Evolutionary conservation across 1,140 invertebrate genomes (phyloP).

Genomic region (Oedothorax gibbosus): DNA sequence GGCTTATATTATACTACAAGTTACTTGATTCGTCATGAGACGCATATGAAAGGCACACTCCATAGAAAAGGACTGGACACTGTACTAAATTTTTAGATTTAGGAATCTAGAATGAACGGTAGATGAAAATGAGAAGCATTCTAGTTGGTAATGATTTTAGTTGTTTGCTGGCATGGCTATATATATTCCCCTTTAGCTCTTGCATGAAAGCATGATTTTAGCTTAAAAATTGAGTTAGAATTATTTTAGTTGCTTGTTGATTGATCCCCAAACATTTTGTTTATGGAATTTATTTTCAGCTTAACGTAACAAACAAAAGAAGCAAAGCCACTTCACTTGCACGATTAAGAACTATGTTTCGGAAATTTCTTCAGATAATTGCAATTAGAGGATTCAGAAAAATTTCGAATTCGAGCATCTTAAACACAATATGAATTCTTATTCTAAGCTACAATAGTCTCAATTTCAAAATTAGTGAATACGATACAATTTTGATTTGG

Average conservation of each 20-base stretch:
- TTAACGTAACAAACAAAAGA: background rate
- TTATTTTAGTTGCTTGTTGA: slow-evolving; percentile 56
- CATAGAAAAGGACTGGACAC: slow-evolving; percentile 52
- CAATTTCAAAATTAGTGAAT: too few species aligned
- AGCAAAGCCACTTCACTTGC: background rate
- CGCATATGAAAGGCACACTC: background rate
- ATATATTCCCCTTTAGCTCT: slow-evolving; percentile 38
- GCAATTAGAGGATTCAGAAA: background rate
- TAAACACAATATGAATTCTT: too few species aligned
- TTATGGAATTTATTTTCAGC: slow-evolving; percentile 44
- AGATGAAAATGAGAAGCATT: slow-evolving; percentile 43
- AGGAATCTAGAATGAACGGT: slow-evolving; percentile 10
- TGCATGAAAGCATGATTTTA: slow-evolving; percentile 53
- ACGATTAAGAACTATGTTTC: too few species aligned
- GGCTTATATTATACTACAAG: too few species aligned
- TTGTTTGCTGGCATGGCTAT: slow-evolving; percentile 48
- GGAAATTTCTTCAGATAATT: too few species aligned
- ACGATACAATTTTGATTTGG: too few species aligned
- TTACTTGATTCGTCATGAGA: too few species aligned
- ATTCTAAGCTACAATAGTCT: too few species aligned
- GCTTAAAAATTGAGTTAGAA: slow-evolving; percentile 25
- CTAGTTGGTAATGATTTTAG: slow-evolving; percentile 56
- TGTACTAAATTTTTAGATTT: slow-evolving; percentile 52
- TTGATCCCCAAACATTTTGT: slow-evolving; percentile 42
- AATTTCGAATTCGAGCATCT: background rate